Base-by-base conservation (phyloP, 1,140 invertebrate species). In the Riptortus pedestris region DNA sequence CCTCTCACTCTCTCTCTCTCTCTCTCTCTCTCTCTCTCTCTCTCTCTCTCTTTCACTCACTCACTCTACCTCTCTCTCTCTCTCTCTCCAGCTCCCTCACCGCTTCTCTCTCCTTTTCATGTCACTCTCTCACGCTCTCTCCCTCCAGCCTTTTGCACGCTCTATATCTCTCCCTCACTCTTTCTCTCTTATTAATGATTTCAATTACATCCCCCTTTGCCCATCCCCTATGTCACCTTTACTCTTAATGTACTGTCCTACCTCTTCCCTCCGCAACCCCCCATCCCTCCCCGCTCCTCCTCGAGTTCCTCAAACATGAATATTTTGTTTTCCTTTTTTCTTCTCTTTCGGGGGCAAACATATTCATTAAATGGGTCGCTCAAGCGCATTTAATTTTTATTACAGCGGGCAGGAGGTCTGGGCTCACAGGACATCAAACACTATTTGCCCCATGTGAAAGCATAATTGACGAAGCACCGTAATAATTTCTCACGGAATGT, bases 141-240 rank as follows among this genome's bases (percentile, higher is more conserved):
- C 18, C 45, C 45, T 22, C 45, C n/a, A n/a, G n/a, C n/a, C n/a
- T n/a, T n/a, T n/a, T n/a, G n/a, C n/a, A n/a, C n/a, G n/a, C n/a
- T n/a, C n/a, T n/a, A n/a, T n/a, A n/a, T n/a, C n/a, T 2, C 48
- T 51, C 48, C 22, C n/a, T 51, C 48, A 14, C 51, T 55, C 2
- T 26, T 24, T 20, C 24, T 55, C 51, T 26, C 51, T 55, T 55
- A 55, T 55, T 55, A 55, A 55, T 55, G 51, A 55, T 55, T 55
- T 55, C 51, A 55, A 55, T 55, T 55, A 55, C 51, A 55, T 55
- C 26, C 51, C 51, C 51, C 24, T 55, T 55, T 55, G 26, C 18
- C 51, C 24, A 55, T 26, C 51, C 51, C 24, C 24, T 26, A 55
- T 55, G 51, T 55, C 51, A 55, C 51, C 51, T 55, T 55, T 55